phyloP scores from a whole-genome alignment of 2,888 invertebrate genomes.

The Pilophorus perplexus region DNA sequence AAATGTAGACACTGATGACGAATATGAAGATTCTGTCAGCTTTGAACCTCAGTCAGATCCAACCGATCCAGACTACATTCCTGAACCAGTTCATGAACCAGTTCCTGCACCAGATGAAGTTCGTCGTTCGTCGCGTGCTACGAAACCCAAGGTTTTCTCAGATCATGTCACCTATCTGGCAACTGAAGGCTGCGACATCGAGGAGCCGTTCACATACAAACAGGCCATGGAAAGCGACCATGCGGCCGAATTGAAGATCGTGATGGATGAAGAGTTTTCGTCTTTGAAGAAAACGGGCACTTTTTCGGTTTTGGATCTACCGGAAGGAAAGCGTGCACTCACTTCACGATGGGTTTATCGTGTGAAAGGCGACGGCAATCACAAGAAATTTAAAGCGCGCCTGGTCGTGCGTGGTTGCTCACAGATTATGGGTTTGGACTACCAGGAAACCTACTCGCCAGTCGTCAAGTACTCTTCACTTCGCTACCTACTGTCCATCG shows the following conservation, averaged over 20 bases:
- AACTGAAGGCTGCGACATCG: not conserved
- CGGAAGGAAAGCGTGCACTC: slow-evolving; percentile 3
- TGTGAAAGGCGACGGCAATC: not conserved
- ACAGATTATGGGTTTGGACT: not conserved
- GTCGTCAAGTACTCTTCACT: slow-evolving; percentile 18
- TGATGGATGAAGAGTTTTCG: slow-evolving; percentile 22
- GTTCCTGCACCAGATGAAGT: too few species aligned
- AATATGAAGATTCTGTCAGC: too few species aligned
- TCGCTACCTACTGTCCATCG: not conserved
- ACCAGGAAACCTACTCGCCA: slow-evolving; percentile 22
- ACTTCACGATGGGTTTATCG: slow-evolving; percentile 21
- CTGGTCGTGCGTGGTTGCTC: slow-evolving; percentile 15
- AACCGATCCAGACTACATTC: too few species aligned
- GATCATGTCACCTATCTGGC: slow-evolving; percentile 11
- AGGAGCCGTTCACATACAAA: not conserved
- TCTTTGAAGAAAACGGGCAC: slow-evolving; percentile 10
- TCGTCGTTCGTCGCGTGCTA: not conserved
- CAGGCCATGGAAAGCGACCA: not conserved
- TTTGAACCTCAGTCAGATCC: too few species aligned
- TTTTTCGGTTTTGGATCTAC: slow-evolving; percentile 17
- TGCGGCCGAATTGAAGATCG: too few species aligned
- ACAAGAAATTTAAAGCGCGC: not conserved
- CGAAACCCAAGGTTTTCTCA: slow-evolving; percentile 1
- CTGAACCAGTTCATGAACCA: too few species aligned
- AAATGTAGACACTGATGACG: not conserved